A percentile compares a stretch with the other conserved stretches of the same genome.
phyloP scores from a whole-genome alignment of 2,888 invertebrate species.

The Drosophila longiperda region DNA sequence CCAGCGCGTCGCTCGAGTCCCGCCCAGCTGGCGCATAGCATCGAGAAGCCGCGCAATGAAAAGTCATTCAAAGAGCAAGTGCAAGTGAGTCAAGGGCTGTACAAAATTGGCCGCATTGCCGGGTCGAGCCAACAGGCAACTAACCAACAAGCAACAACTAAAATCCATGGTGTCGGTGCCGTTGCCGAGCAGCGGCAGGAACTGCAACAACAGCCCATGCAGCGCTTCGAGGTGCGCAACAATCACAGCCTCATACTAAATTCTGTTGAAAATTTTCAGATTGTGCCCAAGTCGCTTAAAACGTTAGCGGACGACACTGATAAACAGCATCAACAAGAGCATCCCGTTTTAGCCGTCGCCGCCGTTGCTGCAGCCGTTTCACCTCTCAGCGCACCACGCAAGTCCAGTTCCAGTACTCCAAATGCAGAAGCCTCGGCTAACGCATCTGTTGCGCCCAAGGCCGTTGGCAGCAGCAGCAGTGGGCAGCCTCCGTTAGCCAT shows the following conservation, averaged over 20 bases:
- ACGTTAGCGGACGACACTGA: slow-evolving; percentile 59
- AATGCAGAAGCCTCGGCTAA: slow-evolving; percentile 40
- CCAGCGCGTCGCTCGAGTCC: slow-evolving; percentile 62
- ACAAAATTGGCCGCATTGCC: slow-evolving; percentile 81
- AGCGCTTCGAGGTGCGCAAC: slow-evolving; percentile 55
- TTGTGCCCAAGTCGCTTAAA: slow-evolving; percentile 79
- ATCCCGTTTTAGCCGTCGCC: slow-evolving; percentile 43
- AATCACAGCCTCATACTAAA: slow-evolving; percentile 83
- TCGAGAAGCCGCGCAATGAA: slow-evolving; percentile 76
- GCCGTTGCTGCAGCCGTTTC: slow-evolving; percentile 51
- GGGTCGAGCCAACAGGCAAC: slow-evolving; percentile 55
- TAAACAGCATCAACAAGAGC: slow-evolving; percentile 64
- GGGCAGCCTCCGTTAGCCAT: slow-evolving; percentile 65
- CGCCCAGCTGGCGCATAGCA: slow-evolving; percentile 54
- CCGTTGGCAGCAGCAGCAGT: slow-evolving; percentile 56
- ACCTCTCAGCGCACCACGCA: slow-evolving; percentile 77
- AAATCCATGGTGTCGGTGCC: slow-evolving; percentile 51
- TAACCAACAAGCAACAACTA: slow-evolving; percentile 67
- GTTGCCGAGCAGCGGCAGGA: slow-evolving; percentile 50
- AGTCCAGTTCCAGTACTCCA: slow-evolving; percentile 52
- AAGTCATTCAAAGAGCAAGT: slow-evolving; percentile 84
- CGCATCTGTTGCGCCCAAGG: slow-evolving; percentile 59
- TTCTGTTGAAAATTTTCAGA: slow-evolving; percentile 86
- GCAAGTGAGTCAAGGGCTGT: slow-evolving; percentile 84
- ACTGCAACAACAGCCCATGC: slow-evolving; percentile 40